Evolutionary conservation across 2,888 invertebrate genomes (phyloP), one percentile per base, ranked within the genome.

Genomic region (Platycnemis pennipes): DNA sequence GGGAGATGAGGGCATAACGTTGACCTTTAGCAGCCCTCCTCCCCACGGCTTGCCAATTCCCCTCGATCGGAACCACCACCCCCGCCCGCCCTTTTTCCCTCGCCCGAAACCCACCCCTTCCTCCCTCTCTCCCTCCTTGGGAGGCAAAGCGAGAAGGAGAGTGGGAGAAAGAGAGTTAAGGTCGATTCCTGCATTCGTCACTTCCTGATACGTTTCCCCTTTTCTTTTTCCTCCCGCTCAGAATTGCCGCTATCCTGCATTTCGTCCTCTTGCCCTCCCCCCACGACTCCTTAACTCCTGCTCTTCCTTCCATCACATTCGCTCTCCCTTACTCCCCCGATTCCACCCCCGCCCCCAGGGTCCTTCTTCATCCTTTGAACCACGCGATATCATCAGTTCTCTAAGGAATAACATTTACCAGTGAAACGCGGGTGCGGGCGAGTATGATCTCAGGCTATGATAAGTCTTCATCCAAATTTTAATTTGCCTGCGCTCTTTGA

Each of bases 191-290:
- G 91, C 56, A 42, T 63, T 56, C 91, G 91, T 91, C 91, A 91
- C 91, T 91, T 91, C n/a, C 91, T 91, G 91, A 91, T 91, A 91
- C 56, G 91, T 91, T 91, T 26, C 91, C 69, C 77, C 44, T 45
- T 56, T n/a, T 77, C 91, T 63, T 87, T 46, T n/a, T 2, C 45
- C 8, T n/a, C n/a, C 45, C 46, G 45, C 46, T 91, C 42, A 42
- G 91, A 53, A 63, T 56, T 63, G 63, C 86, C 37, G 37, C 87
- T n/a, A 22, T 8, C 46, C 87, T 26, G 45, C 45, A n/a, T 87
- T 46, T 45, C 87, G 44, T 87, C 45, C 16, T 11, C 42, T 26
- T 86, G 16, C n/a, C 63, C 56, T 13, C 31, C 44, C 1, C 2
- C 37, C 31, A 77, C 31, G 31, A 37, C 31, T 77, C 77, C 16